Evolutionary conservation across 2,113 vertebrate species (phyloP), one percentile per base, ranked within the genome.

Genomic region (Euleptes europaea): DNA sequence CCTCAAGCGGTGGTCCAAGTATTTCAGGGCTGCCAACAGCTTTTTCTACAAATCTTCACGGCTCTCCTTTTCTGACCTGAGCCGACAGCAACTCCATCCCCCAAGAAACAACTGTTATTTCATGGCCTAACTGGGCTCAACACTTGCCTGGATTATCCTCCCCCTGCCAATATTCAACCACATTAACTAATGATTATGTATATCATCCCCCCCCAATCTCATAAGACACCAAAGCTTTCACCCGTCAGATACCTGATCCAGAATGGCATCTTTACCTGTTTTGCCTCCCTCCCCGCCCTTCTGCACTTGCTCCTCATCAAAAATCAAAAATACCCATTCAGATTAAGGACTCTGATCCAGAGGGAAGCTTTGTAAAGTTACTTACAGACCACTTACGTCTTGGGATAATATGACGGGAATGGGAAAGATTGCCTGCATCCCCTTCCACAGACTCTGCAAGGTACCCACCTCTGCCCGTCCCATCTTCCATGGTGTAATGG

Each of bases 401-500:
- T 21, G 15, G 31, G 28, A 3, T 42, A 8, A 57, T 49, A 9
- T 35, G 74, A 51, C 1, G 12, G 33, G 9, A n/a, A 40, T 1
- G 7, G 9, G 28, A 21, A 23, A 70, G 13, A 69, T 12, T 15
- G 7, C 28, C 26, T 42, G 78, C 31, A 75, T n/a, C 33, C 42
- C 60, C 8, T 2, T 69, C 17, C 47, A 78, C 51, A 4, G 6
- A 54, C 12, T 77, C 49, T 33, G 5, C n/a, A 65, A 80, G 54
- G 84, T 23, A 44, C 78, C 54, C 73, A 76, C 63, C 87, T 63
- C 84, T 38, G 57, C 65, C 78, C 1, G 23, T 76, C 38, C 72
- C 81, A 79, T 57, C 86, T 82, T 88, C 81, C 88, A 89, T 74
- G 38, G 54, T 63, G 14, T 63, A 47, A 67, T 23, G 33, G 51